Percentiles rank a stretch among this genome's conserved stretches.
Conservation (phyloP, 2,797 vertebrate genomes). For the Periophthalmus magnuspinnatus region DNA sequence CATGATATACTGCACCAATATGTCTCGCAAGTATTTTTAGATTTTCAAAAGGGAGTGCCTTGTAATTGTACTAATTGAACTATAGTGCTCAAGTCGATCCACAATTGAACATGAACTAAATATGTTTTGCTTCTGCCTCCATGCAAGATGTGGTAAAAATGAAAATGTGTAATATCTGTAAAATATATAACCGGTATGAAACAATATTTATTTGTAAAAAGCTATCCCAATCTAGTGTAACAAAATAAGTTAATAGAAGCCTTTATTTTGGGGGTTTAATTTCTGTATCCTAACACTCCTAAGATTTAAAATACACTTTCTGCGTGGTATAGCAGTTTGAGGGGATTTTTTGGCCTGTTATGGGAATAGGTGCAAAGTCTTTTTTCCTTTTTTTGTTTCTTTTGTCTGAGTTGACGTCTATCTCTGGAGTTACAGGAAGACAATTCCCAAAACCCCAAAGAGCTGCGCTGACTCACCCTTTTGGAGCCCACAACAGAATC, state of each 20-base stretch:
- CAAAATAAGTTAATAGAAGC: too few species aligned
- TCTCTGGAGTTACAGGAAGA: conserved; percentile 50
- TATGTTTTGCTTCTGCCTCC: background rate
- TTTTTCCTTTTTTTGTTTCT: conserved; percentile 37
- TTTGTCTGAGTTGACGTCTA: conserved; percentile 58
- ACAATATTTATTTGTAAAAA: too few species aligned
- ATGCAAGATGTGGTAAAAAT: too few species aligned
- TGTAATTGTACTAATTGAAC: conserved; percentile 7
- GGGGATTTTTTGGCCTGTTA: conserved; percentile 44
- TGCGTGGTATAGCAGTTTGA: conserved; percentile 11
- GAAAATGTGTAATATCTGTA: too few species aligned
- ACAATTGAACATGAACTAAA: background rate
- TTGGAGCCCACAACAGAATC: conserved; percentile 37
- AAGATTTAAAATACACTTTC: background rate
- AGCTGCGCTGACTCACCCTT: conserved; percentile 60
- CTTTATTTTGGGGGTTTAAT: background rate
- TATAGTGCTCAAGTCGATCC: background rate
- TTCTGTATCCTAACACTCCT: background rate
- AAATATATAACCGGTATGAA: too few species aligned
- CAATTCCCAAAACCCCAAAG: conserved; percentile 49
- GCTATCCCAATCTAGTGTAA: too few species aligned
- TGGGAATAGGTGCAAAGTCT: conserved; percentile 44
- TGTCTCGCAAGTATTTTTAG: conserved; percentile 7
- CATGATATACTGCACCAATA: conserved; percentile 8
- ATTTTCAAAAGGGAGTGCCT: background rate